Evolutionary conservation across 2,797 vertebrate genomes (phyloP).

Genomic region (Rallus crepitans): DNA sequence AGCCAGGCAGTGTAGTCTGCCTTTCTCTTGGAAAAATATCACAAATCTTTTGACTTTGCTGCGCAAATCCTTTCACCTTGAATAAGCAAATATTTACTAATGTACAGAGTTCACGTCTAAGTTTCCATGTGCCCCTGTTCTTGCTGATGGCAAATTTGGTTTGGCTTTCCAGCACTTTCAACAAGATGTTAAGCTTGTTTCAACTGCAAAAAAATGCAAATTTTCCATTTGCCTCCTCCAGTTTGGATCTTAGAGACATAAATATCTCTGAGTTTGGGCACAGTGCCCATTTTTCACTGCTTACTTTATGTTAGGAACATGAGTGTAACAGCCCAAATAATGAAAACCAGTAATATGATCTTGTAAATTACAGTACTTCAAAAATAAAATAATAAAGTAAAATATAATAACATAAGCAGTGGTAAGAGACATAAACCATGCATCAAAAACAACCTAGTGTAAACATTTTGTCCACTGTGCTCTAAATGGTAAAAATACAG

Average conservation of each 20-base stretch:
- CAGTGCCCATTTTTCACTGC: not conserved
- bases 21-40: not conserved
- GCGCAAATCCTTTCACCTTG: not conserved
- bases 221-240: not conserved
- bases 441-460: not conserved
- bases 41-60: constrained; percentile 3
- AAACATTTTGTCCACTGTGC: not conserved
- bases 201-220: not conserved
- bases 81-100: not conserved
- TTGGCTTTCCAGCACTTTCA: constrained; percentile 8
- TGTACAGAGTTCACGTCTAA: not conserved
- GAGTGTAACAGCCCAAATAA: not conserved
- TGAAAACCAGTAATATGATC: not conserved
- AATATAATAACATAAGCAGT: not conserved
- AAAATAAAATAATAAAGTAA: not conserved
- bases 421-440: not conserved
- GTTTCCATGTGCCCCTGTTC: not conserved
- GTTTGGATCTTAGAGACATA: not conserved
- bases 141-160: not conserved
- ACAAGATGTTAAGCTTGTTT: not conserved
- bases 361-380: not conserved
- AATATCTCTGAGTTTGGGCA: not conserved
- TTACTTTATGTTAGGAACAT: not conserved
- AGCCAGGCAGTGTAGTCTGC: not conserved
- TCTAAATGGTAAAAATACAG: not conserved